Percentiles rank a stretch among this genome's conserved stretches.
These are phyloP conservation scores for Geopemphigus sp. DNA, from an alignment of 1,140 invertebrate species.

Conservation along the genomic window DNA sequence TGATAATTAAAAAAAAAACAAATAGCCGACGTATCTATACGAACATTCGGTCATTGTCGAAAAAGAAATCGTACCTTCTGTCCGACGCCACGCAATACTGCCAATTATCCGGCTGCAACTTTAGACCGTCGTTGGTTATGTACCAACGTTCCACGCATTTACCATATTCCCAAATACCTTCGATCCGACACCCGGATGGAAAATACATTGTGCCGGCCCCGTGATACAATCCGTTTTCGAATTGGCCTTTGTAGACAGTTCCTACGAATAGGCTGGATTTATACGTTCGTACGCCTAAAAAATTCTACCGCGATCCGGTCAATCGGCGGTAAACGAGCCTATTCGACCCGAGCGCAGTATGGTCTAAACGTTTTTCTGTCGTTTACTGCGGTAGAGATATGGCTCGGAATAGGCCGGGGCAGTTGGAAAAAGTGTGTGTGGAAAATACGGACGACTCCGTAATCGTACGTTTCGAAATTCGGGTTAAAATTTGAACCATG, in stretches of 20 bases:
- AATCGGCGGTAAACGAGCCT: background rate
- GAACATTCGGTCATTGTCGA: background rate
- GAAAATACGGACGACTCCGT: no score
- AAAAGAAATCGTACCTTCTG: conserved; percentile 30
- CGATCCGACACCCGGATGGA: conserved; percentile 31
- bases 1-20: no score
- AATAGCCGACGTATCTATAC: background rate
- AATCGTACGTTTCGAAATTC: no score
- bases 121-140: conserved; percentile 46
- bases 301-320: background rate
- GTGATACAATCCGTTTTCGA: conserved; percentile 45
- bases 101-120: conserved; percentile 43
- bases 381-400: no score
- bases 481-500: no score
- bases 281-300: background rate
- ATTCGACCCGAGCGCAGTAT: background rate
- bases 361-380: background rate
- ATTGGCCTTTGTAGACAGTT: conserved; percentile 34
- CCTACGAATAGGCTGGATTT: conserved; percentile 9
- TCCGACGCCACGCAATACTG: conserved; percentile 46
- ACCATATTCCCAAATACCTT: conserved; percentile 49
- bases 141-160: conserved; percentile 33
- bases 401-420: no score
- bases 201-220: conserved; percentile 28
- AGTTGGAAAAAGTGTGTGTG: no score